Base-by-base conservation (phyloP, 2,113 vertebrate species). In the Saguinus midas region DNA sequence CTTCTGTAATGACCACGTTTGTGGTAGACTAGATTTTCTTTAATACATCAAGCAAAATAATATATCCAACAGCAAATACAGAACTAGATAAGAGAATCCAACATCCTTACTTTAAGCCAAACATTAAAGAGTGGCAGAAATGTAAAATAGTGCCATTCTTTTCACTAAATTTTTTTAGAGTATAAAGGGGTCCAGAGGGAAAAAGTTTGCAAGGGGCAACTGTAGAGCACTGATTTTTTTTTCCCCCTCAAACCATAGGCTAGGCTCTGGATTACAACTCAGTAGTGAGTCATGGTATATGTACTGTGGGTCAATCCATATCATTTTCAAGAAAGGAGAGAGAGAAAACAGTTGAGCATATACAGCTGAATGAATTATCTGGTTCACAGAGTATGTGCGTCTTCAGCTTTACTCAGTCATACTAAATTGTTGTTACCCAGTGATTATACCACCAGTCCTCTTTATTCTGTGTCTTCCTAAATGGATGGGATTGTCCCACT, bases 401-500 rank as follows among this genome's bases (percentile, higher is more conserved):
- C n/a, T 92, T 94, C 82, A 48, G 6, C 61, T 91, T 83, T 52
- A 35, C 27, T 73, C 85, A 20, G 11, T 57, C 50, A 68, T 90
- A 32, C 57, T 57, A 61, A 94, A 50, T 94, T 91, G 55, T 66
- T 94, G 50, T 91, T 35, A 48, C 43, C 91, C 58, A 91, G 61
- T 32, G 29, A 9, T 75, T 75, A 37, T 80, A 43, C 55, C 25
- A 85, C 1, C 20, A 82, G 5, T 70, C 29, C 3, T 23, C 29
- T 81, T 86, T 55, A 80, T 55, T 85, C 37, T 32, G 0, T 66
- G 16, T 43, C 52, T 14, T 86, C 37, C 90, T 66, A 40, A 57
- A 85, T 66, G 32, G 8, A 0, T 86, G 6, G 1, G 81, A 32
- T 29, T 64, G 32, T 83, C 32, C 68, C 37, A 73, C 52, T 73